Evolutionary conservation across 2,797 vertebrate genomes (phyloP), one percentile per base, ranked within the genome.

Genomic region (Acipenser ruthenus): DNA sequence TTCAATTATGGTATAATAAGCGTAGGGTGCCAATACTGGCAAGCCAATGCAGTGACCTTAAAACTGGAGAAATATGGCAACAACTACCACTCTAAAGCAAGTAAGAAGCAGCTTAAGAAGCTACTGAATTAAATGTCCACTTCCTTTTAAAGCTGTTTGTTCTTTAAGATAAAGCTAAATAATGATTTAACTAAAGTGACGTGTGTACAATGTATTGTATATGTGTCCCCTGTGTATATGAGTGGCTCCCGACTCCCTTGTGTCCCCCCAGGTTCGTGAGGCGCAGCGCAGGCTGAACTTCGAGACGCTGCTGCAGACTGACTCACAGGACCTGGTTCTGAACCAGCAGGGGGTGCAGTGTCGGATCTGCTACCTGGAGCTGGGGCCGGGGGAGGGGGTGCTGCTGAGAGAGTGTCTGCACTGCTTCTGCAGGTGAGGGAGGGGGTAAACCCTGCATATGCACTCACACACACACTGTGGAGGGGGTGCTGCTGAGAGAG

Each of bases 261-360:
- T 72, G 53, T 77, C 65, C 1, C 12, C 65, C 10, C 77, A 94
- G 92, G 89, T 86, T 0, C 84, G 65, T 76, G 92, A 93, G 72
- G 81, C 80, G 7, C 90, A 94, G 76, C 84, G 92, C 63, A 80
- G 70, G 73, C 78, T 86, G 76, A 94, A 95, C 66, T 92, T 91
- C 72, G 88, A 87, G 69, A 82, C 84, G 49, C 81, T 94, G 71
- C 82, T 92, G 71, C 87, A 79, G 83, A 68, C 90, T 80, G 93
- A 95, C 8, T 79, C 84, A 9, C 89, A 89, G 70, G 87, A 87
- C 69, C 78, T 94, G 79, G 89, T 95, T 61, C 88, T 88, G 6
- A 95, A 93, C 76, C 88, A 78, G 1, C 88, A 92, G 66, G 69
- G 76, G 1, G 84, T 93, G 62, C 93, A 94, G 63, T 95, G 93